Evolutionary conservation across 2,797 vertebrate genomes (phyloP), one percentile per base, ranked within the genome.

Genomic region (Zenarchopterus dispar): DNA sequence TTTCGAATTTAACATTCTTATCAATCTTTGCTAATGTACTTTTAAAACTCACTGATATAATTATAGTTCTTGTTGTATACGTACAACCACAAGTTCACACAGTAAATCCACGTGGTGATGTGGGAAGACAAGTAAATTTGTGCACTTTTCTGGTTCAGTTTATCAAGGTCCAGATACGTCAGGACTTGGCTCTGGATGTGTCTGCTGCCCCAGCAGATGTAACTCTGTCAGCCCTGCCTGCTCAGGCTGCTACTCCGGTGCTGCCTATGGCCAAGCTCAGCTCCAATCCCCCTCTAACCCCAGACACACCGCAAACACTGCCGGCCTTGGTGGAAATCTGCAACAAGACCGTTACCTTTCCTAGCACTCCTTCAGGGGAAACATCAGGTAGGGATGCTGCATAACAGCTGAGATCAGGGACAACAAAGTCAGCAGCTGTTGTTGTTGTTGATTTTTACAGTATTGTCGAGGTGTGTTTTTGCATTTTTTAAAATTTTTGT

Each of bases 91-190:
- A n/a, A n/a, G n/a, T n/a, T n/a, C n/a, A n/a, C n/a, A n/a, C n/a
- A n/a, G n/a, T n/a, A n/a, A 28, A 36, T 36, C 33, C 33, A 36
- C 1, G 33, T 36, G 11, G 33, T 36, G 33, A 21, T 19, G 15
- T 47, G 16, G 65, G 42, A 39, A 55, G 21, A 57, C 26, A 8
- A 23, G 41, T 64, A 2, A 70, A 21, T 4, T 3, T 48, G 21
- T 64, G 11, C 16, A 6, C 0, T 72, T 31, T 11, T 1, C 53
- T 47, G 16, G 15, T 81, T 74, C 89, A 98, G 97, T 88, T 94
- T 60, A 86, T 99, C 55, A 95, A 94, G 92, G 95, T 98, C 54
- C 94, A 96, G 70, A 96, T 99, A 82, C 93, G 73, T 56, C 93
- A 90, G 71, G 90, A 94, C 77, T 66, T 93, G 5, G 50, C 86